Evolutionary conservation across 1,140 invertebrate genomes (phyloP).

Genomic region (Phenacoccus solenopsis): DNA sequence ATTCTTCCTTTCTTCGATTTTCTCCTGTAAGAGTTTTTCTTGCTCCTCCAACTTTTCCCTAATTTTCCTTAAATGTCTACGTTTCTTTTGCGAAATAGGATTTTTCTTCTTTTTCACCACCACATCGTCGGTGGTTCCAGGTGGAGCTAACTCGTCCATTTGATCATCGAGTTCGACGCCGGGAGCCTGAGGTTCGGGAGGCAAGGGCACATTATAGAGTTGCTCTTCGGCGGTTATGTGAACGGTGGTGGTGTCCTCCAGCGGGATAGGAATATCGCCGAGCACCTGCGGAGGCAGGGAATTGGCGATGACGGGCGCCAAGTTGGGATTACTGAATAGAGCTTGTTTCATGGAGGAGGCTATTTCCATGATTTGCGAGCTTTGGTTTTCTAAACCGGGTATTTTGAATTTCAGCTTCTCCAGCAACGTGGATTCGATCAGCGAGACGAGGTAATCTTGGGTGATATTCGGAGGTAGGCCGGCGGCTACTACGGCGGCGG

Average conservation of each 20-base stretch:
- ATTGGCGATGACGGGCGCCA: not conserved
- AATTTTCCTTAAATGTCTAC: not conserved
- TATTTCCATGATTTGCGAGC: not conserved
- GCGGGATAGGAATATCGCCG: not conserved
- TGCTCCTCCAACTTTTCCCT: not conserved
- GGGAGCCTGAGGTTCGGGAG: not conserved
- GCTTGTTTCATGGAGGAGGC: not conserved
- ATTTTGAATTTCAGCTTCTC: not conserved
- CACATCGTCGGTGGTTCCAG: not conserved
- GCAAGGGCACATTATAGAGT: not conserved
- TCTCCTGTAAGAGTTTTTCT: not conserved
- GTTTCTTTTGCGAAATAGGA: constrained; percentile 8
- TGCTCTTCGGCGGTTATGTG: not conserved
- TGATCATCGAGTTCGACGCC: not conserved
- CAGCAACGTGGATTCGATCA: not conserved
- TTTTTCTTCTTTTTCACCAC: not conserved
- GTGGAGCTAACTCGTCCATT: not conserved
- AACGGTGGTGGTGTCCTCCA: not conserved
- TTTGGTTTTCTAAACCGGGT: not conserved
- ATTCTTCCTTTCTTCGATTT: not conserved
- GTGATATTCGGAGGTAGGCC: not conserved
- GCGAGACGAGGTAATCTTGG: not conserved
- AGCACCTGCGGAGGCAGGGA: not conserved
- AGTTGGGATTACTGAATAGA: not conserved
- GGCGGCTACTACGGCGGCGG: not conserved